phyloP scores from a whole-genome alignment of 2,113 vertebrate genomes.

The Sturnus vulgaris region DNA sequence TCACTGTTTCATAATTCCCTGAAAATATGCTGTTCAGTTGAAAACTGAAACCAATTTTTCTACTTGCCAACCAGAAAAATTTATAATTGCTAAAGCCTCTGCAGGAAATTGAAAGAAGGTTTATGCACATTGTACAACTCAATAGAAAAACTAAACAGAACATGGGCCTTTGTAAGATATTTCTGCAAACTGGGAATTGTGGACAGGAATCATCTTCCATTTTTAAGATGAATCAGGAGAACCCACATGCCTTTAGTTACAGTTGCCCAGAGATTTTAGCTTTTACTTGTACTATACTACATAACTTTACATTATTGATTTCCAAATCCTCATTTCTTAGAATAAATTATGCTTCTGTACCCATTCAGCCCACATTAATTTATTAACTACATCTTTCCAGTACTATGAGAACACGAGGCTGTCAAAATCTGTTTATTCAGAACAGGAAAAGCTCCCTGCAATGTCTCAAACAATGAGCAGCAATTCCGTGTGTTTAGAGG shows the following conservation, averaged over 20 bases:
- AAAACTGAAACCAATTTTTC: background rate
- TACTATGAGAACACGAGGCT: background rate
- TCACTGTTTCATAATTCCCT: background rate
- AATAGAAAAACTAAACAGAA: background rate
- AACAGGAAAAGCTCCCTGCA: background rate
- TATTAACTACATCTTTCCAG: background rate
- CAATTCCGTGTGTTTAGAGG: background rate
- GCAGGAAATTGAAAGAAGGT: background rate
- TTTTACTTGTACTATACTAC: background rate
- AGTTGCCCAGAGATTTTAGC: background rate
- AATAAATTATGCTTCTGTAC: background rate
- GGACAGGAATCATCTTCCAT: background rate
- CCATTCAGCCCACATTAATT: background rate
- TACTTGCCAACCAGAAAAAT: background rate
- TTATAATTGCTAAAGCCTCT: background rate
- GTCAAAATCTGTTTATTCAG: background rate
- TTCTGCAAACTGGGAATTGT: background rate
- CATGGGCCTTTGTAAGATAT: background rate
- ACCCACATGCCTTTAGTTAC: background rate
- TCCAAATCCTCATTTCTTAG: background rate
- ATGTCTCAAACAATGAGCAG: background rate
- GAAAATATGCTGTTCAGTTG: background rate
- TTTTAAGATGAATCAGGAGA: background rate
- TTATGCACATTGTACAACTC: background rate
- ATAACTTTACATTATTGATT: background rate